Evolutionary conservation across 2,888 invertebrate genomes (phyloP), one percentile per base, ranked within the genome.

Genomic region (Morpho achilles): DNA sequence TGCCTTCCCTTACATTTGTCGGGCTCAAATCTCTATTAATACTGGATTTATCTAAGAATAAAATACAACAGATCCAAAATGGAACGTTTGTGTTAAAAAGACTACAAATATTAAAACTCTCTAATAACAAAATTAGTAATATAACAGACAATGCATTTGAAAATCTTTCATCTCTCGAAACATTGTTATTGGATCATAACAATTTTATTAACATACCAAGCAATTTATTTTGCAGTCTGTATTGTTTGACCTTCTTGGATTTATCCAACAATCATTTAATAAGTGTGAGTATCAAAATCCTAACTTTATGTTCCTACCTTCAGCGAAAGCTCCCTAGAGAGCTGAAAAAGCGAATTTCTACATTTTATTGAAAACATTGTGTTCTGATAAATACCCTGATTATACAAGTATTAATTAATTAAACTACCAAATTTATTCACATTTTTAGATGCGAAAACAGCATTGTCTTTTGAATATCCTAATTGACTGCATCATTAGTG

Each of bases 1-100:
- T 95, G 50, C 93, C 93, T 0, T 90, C 91, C 32, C 89, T 87
- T 23, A 76, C 93, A 32, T 94, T 95, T 59, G 73, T 87, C 0
- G 92, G 92, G 5, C 82, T 94, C 39, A 79, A 82, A 7, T 87
- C 91, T 3, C 77, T 96, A 16, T 92, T 93, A 69, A 94, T 94
- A 72, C 81, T 96, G 59, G 95, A 96, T 80, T 79, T 96, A 22
- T 93, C 94, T 4, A 92, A 92, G 60, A 96, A 96, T 78, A 88
- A 90, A 70, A 85, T 96, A 64, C 91, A 91, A 53, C 83, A 80
- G 10, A 82, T 96, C 50, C 91, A 93, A 60, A 91, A 91, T 48
- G 87, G 87, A 53, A 84, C 93, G 1, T 93, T 95, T 69, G 87
- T 92, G 52, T 78, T 95, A 51, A 82, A 75, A 54, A 87, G 87